Conservation (phyloP, 2,888 invertebrate genomes). For the Heliconius sara region DNA sequence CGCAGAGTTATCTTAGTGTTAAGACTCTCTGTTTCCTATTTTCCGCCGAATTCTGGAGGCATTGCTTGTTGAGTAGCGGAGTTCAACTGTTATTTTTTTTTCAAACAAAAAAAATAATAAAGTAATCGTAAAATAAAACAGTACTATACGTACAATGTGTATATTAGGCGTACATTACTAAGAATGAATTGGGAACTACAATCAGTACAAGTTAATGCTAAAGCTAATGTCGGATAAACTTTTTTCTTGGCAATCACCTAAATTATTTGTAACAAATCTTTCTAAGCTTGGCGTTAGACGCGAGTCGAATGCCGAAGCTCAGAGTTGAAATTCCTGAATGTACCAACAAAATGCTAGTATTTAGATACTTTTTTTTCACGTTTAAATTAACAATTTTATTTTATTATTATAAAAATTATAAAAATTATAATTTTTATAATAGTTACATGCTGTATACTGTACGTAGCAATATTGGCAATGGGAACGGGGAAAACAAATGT, state of each 20-base stretch:
- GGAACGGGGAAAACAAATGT: too few relatives aligned
- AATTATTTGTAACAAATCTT: slow-evolving; percentile 29
- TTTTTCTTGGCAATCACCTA: slow-evolving; percentile 20
- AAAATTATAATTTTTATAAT: too few relatives aligned
- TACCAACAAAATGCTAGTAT: neutral
- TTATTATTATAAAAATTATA: neutral
- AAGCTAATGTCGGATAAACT: slow-evolving; percentile 10
- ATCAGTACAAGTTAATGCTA: slow-evolving; percentile 5
- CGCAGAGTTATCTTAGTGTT: too few relatives aligned
- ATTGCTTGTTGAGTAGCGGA: too few relatives aligned
- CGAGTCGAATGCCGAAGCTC: slow-evolving; percentile 20
- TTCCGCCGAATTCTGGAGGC: too few relatives aligned
- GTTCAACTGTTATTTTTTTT: too few relatives aligned
- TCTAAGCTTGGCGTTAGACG: slow-evolving; percentile 26
- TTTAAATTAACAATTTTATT: neutral
- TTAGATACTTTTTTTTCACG: neutral
- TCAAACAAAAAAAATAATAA: too few relatives aligned
- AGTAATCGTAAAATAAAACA: too few relatives aligned
- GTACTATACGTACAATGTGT: neutral
- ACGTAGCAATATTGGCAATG: too few relatives aligned
- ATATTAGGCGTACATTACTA: neutral
- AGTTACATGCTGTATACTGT: too few relatives aligned
- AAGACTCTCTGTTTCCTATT: too few relatives aligned
- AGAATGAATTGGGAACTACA: neutral
- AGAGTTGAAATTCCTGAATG: neutral